Base-by-base conservation (phyloP, 2,888 invertebrate genomes). In the Phengaris alcon region DNA sequence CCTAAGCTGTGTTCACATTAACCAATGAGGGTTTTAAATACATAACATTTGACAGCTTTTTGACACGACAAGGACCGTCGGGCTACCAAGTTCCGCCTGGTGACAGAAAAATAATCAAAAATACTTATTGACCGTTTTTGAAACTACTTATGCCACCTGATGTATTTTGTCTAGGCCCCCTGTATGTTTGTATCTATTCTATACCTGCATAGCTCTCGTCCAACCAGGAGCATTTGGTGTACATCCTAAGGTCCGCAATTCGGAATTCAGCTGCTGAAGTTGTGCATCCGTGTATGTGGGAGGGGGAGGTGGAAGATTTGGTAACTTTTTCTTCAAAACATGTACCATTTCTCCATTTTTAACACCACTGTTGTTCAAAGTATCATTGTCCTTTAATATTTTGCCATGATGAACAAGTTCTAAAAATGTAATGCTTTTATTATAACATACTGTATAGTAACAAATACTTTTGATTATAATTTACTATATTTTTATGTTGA, bases 361-460 rank as follows among this genome's bases (percentile, higher is more conserved):
- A 5, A 95, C 88, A 6, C 96, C 96, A 88, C 94, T 95, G 6
- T 95, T 95, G 79, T 94, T 93, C 13, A 97, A 87, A 3, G 95
- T 94, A 0, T 81, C 79, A 52, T 93, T 90, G 81, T 95, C 95
- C 81, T 95, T 95, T 75, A 97, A 87, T 77, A 96, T 93, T 82
- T 95, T 94, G 4, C 97, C 97, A 87, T 96, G 95, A 84, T 96
- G 96, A 73, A 96, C 94, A 10, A 96, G 87, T 86, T 96, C 96
- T 97, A 84, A 22, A 22, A 87, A 87, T 8, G 0, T n/a, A 75
- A 75, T 68, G 10, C 15, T 59, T 9, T 10, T 22, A 54, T 72
- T 35, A 72, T 52, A 46, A 9, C 13, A 13, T 35, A 6, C 0
- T 57, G 59, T 51, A 10, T 46, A 54, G 10, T 6, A 54, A 15